Evolutionary conservation across 2,113 vertebrate genomes (phyloP).

Genomic region (Spilogale gracilis): DNA sequence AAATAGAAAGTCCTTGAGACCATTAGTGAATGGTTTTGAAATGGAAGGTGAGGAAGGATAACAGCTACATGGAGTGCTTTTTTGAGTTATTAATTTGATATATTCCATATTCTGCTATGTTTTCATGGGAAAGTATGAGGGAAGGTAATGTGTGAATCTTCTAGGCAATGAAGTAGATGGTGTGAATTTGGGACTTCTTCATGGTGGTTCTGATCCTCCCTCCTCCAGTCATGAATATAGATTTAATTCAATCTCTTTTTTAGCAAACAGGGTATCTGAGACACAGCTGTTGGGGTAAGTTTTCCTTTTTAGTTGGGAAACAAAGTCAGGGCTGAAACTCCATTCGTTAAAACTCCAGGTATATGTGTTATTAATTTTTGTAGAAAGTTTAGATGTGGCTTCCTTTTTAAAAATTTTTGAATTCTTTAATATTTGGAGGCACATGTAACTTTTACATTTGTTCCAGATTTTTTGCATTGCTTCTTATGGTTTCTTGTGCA

Average conservation of each 20-base stretch:
- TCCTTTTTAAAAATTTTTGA: background rate
- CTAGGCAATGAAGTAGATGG: background rate
- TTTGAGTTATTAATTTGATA: background rate
- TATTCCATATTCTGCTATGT: background rate
- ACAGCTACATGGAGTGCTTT: background rate
- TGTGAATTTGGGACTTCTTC: background rate
- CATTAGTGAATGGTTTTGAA: background rate
- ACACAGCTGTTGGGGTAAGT: background rate
- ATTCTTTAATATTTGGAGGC: background rate
- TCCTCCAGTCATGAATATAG: background rate
- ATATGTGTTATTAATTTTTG: accelerated
- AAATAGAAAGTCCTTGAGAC: background rate
- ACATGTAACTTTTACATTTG: background rate
- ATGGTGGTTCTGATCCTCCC: background rate
- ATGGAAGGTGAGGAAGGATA: background rate
- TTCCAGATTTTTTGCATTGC: background rate
- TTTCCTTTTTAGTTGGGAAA: background rate
- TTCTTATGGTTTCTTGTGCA: background rate
- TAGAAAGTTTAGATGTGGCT: background rate
- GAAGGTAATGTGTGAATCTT: background rate
- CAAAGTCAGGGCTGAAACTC: background rate
- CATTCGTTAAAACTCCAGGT: background rate
- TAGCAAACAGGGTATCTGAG: background rate
- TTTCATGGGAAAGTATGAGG: background rate
- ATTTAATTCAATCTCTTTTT: constrained; percentile 34